Evolutionary conservation across 2,888 invertebrate genomes (phyloP), one percentile per base, ranked within the genome.

Genomic region (Perithous albicinctus): DNA sequence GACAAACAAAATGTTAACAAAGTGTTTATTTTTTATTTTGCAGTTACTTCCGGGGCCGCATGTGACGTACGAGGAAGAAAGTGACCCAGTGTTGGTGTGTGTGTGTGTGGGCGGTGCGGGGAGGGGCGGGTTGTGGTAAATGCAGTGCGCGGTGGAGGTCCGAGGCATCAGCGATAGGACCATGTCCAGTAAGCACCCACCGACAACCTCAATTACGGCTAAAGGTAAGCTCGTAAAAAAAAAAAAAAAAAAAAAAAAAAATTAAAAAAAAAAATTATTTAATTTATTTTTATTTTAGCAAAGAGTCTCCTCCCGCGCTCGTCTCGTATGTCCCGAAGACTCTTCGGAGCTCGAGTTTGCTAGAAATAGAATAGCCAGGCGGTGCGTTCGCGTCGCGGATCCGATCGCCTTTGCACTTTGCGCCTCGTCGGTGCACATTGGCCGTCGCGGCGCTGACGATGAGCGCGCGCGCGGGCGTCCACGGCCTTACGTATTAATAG

Each of bases 181-280:
- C 81, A 91, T 91, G 91, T 90, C 90, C 84, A 88, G 87, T 82
- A 87, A 90, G 85, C 88, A 88, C 80, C 88, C 89, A 82, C 85
- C 89, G 72, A 82, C 88, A 26, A 87, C 85, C 61, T 73, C 85
- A 61, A 70, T 84, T 84, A 75, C 86, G 83, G 80, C 85, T 74
- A 87, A 88, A 86, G 89, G 88, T 88, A 80, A 82, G 66, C 67
- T 12, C n/a, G n/a, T n/a, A n/a, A n/a, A n/a, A n/a, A n/a, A n/a
- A n/a, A n/a, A n/a, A n/a, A n/a, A n/a, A n/a, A n/a, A n/a, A n/a
- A n/a, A n/a, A n/a, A n/a, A n/a, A n/a, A n/a, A n/a, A n/a, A n/a
- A n/a, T n/a, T n/a, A n/a, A n/a, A n/a, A n/a, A n/a, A n/a, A 59
- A n/a, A 46, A 12, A 64, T 66, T 20, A 26, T 43, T 6, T 26